Percentiles rank a stretch among this genome's conserved stretches.
phyloP scores from a whole-genome alignment of 2,888 invertebrate species.

The Agonum fuliginosum region DNA sequence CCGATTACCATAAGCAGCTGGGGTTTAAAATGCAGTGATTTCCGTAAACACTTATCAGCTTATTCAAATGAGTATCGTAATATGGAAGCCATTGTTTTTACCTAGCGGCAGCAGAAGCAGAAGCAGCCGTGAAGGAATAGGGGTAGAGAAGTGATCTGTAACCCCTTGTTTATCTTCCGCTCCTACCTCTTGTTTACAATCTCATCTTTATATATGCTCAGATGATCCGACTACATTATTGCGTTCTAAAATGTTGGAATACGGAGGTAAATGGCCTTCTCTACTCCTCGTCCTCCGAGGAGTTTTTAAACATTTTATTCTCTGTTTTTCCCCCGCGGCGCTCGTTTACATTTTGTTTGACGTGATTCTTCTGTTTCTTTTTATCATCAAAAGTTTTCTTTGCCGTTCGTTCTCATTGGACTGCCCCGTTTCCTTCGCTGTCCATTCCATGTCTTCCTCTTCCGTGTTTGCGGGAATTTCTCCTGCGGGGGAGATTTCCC shows the following conservation, averaged over 20 bases:
- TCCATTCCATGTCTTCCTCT: constrained; percentile 41
- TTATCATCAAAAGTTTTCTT: constrained; percentile 57
- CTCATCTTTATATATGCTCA: constrained; percentile 59
- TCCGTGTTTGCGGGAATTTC: constrained; percentile 48
- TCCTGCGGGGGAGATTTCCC: constrained; percentile 43
- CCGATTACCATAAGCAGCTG: constrained; percentile 28
- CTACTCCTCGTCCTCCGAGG: constrained; percentile 16
- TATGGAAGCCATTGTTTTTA: constrained; percentile 32
- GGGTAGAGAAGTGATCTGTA: constrained; percentile 26
- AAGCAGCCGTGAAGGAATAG: neutral
- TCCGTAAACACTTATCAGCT: constrained; percentile 45
- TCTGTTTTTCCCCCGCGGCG: constrained; percentile 41
- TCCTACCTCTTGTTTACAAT: constrained; percentile 60
- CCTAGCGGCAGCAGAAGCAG: constrained; percentile 4
- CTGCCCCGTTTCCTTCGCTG: constrained; percentile 1
- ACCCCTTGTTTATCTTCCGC: constrained; percentile 56
- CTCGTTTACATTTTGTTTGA: constrained; percentile 58
- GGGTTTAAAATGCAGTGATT: constrained; percentile 27
- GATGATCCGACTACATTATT: constrained; percentile 60
- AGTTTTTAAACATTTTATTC: constrained; percentile 59
- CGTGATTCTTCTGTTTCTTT: constrained; percentile 58
- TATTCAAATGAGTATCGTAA: constrained; percentile 41
- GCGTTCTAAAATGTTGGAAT: constrained; percentile 47
- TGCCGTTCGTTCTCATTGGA: constrained; percentile 50
- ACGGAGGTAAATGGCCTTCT: constrained; percentile 46